Evolutionary conservation across 53 echinoderm and acorn worm genomes (phyloP).

Genomic region (Paracentrotus lividus): DNA sequence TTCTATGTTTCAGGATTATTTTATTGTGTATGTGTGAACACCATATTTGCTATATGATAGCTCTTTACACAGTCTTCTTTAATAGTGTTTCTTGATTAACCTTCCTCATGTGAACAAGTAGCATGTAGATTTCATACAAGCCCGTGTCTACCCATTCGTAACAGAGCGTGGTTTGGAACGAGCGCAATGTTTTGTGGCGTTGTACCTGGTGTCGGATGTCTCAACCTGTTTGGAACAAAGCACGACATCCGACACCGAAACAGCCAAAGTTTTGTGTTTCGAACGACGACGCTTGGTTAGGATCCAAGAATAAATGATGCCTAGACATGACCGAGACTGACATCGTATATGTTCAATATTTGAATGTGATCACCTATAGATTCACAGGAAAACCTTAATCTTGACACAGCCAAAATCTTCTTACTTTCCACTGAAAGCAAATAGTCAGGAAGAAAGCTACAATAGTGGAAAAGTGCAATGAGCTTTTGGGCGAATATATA

Average conservation of each 20-base stretch:
- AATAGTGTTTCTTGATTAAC: too few species aligned
- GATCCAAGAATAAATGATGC: background rate
- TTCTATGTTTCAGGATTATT: too few species aligned
- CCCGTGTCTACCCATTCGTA: background rate
- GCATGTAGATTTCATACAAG: constrained; percentile 6
- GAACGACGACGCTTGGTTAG: background rate
- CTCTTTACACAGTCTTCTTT: too few species aligned
- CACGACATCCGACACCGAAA: too few species aligned
- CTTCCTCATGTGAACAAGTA: too few species aligned
- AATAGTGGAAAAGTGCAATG: background rate
- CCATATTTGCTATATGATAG: too few species aligned
- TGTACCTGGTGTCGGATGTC: background rate
- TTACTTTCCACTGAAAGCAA: background rate
- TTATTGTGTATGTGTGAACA: too few species aligned
- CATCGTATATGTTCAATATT: too few species aligned
- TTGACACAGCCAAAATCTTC: background rate
- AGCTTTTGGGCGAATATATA: background rate
- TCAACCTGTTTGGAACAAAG: background rate
- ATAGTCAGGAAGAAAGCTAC: background rate
- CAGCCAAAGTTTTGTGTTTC: background rate
- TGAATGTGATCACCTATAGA: too few species aligned
- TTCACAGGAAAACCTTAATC: too few species aligned
- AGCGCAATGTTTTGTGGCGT: background rate
- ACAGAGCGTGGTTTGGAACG: background rate
- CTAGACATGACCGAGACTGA: too few species aligned